phyloP scores from a whole-genome alignment of 1,140 invertebrate genomes.

The Alviniconcha marisindica region DNA sequence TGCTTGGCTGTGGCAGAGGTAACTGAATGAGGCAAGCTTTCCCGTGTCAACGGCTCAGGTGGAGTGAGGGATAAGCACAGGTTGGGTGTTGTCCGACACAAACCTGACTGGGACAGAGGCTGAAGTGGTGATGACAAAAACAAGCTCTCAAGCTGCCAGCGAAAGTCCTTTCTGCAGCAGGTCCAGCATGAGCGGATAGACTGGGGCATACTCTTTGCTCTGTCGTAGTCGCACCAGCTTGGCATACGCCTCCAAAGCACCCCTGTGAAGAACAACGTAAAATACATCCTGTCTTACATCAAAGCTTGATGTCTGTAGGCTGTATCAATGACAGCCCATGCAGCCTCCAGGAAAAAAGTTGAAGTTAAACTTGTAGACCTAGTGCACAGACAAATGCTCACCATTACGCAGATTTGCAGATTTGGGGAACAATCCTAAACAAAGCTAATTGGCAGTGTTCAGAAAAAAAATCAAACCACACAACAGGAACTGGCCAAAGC shows the following conservation, averaged over 20 bases:
- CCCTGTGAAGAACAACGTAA: conserved; percentile 71
- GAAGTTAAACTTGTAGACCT: too few species aligned
- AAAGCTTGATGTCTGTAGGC: too few species aligned
- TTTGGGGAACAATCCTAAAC: too few species aligned
- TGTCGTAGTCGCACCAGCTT: conserved; percentile 79
- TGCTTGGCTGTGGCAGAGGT: not conserved
- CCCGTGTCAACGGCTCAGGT: too few species aligned
- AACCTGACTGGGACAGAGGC: not conserved
- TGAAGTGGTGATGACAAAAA: not conserved
- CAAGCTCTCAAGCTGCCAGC: not conserved
- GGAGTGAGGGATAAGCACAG: not conserved
- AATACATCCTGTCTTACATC: too few species aligned
- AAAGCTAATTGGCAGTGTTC: too few species aligned
- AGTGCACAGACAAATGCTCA: too few species aligned
- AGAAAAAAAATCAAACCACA: too few species aligned
- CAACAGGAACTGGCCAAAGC: too few species aligned
- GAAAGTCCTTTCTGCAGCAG: conserved; percentile 77
- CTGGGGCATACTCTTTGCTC: conserved; percentile 80
- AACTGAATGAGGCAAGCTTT: not conserved
- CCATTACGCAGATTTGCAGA: too few species aligned
- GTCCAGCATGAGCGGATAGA: conserved; percentile 82
- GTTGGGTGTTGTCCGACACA: not conserved
- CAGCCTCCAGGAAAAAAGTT: too few species aligned
- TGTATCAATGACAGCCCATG: too few species aligned
- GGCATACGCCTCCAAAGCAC: conserved; percentile 83